These are phyloP conservation scores for Teinopalpus imperialis DNA, from an alignment of 2,888 invertebrate genomes.

Conservation along the genomic window DNA sequence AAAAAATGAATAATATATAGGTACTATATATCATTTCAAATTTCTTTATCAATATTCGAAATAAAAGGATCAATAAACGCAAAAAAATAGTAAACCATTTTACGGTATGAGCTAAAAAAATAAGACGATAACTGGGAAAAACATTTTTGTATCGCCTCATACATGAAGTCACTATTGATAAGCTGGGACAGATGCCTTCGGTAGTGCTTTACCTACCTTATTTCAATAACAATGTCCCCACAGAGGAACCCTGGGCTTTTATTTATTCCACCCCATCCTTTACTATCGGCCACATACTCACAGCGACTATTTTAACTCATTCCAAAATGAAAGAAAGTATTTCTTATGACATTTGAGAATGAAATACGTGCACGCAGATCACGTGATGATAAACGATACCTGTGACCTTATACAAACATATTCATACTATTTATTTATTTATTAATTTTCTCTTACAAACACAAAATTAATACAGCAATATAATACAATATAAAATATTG, in stretches of 20 bases:
- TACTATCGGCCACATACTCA: constrained; percentile 31
- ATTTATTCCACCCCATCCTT: constrained; percentile 39
- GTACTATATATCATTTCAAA: background rate
- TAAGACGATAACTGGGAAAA: constrained; percentile 4
- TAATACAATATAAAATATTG: too few species aligned
- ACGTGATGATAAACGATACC: too few species aligned
- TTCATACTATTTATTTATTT: too few species aligned
- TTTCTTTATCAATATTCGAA: background rate
- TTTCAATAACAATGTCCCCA: constrained; percentile 68
- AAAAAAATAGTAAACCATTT: too few species aligned
- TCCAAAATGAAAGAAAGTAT: too few species aligned
- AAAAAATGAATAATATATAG: too few species aligned
- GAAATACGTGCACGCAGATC: too few species aligned
- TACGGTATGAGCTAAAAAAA: constrained; percentile 13
- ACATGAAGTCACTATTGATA: constrained; percentile 58
- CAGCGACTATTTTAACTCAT: background rate
- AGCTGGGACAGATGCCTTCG: constrained; percentile 52
- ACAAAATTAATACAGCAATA: too few species aligned
- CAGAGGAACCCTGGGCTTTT: constrained; percentile 52
- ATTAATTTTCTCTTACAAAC: too few species aligned
- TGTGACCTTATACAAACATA: too few species aligned
- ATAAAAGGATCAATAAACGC: too few species aligned
- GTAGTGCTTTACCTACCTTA: constrained; percentile 49
- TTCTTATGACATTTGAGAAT: too few species aligned
- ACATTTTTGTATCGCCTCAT: constrained; percentile 42